phyloP scores from a whole-genome alignment of 2,888 invertebrate genomes.

The Pyrrhia umbra region DNA sequence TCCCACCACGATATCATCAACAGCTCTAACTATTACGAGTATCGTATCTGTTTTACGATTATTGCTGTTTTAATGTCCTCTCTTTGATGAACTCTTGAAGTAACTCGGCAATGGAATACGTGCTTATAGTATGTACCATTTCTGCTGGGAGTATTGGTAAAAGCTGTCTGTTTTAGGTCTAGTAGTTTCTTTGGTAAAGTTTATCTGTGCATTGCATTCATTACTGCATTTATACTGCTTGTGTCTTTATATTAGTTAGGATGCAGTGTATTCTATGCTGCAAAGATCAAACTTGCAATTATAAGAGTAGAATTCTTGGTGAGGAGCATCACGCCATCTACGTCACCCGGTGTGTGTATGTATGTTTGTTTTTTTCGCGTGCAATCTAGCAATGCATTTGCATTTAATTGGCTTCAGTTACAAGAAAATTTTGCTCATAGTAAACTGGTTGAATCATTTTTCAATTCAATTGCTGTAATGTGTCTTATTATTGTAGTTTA shows the following conservation, averaged over 20 bases:
- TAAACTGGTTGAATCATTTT: constrained; percentile 53
- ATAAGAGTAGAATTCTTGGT: constrained; percentile 28
- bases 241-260: background rate
- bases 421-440: constrained; percentile 61
- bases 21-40: constrained; percentile 6
- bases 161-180: constrained; percentile 42
- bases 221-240: constrained; percentile 23
- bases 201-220: constrained; percentile 26
- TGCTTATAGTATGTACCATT: constrained; percentile 5
- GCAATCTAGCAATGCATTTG: constrained; percentile 63
- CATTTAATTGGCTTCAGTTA: constrained; percentile 68
- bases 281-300: background rate
- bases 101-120: constrained; percentile 43
- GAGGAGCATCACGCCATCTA: constrained; percentile 72
- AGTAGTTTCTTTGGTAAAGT: constrained; percentile 41
- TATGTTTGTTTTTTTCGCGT: constrained; percentile 59
- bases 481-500: constrained; percentile 40
- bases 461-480: constrained; percentile 43
- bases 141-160: constrained; percentile 14
- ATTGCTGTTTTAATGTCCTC: constrained; percentile 35
- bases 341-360: constrained; percentile 63
- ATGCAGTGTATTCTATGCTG: constrained; percentile 31
- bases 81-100: background rate
- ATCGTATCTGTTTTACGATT: constrained; percentile 18
- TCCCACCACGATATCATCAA: constrained; percentile 31